These are phyloP conservation scores for Drosophila birchii DNA, from an alignment of 2,888 invertebrate genomes.

Conservation along the genomic window DNA sequence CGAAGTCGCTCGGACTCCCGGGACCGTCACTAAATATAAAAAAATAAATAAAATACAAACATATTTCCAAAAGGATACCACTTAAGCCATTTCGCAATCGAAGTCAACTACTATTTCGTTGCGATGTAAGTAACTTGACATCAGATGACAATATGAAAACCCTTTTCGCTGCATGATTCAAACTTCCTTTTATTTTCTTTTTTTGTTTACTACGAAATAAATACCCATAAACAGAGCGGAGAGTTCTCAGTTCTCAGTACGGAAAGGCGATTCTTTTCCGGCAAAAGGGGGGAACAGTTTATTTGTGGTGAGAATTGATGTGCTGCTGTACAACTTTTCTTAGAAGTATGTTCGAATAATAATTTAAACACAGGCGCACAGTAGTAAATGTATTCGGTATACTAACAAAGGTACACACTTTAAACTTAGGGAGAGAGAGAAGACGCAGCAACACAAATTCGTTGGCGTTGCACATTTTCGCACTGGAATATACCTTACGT, in stretches of 20 bases:
- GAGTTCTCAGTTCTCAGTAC: not conserved
- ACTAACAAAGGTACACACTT: constrained; percentile 76
- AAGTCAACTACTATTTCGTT: constrained; percentile 10
- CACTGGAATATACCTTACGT: constrained; percentile 73
- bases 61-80: constrained; percentile 23
- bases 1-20: constrained; percentile 86
- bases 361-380: constrained; percentile 73
- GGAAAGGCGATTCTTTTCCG: constrained; percentile 42
- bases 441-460: constrained; percentile 73
- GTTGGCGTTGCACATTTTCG: constrained; percentile 74
- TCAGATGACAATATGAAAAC: constrained; percentile 24
- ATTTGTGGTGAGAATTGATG: constrained; percentile 64
- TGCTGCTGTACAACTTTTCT: constrained; percentile 71
- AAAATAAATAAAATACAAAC: not conserved
- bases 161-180: constrained; percentile 26
- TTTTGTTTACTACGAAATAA: constrained; percentile 26
- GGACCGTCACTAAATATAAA: constrained; percentile 85
- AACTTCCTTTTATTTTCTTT: constrained; percentile 4
- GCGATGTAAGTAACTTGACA: constrained; percentile 30
- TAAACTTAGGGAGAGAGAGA: constrained; percentile 64
- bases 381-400: constrained; percentile 62
- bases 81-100: constrained; percentile 27
- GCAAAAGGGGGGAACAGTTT: constrained; percentile 65
- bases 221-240: constrained; percentile 17
- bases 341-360: constrained; percentile 65